Percentiles rank a stretch among this genome's conserved stretches.
phyloP scores from a whole-genome alignment of 1,140 invertebrate species.

The Scaptomyza montana region DNA sequence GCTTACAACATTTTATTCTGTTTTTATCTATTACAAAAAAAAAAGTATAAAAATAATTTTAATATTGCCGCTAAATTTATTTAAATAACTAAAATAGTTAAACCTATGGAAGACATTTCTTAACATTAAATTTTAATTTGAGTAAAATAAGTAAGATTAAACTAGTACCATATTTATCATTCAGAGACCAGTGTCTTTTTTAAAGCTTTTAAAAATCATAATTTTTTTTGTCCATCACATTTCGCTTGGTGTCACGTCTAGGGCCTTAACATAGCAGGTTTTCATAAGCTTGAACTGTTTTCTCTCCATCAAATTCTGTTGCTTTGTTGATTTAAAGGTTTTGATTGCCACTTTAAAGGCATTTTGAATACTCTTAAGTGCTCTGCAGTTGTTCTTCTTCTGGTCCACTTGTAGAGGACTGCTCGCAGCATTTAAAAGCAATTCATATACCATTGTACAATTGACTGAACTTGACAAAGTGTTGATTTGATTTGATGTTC shows the following conservation, averaged over 20 bases:
- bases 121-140: constrained; percentile 4
- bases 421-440: constrained; percentile 35
- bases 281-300: constrained; percentile 1
- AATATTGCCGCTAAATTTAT: not conserved
- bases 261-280: constrained; percentile 24
- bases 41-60: not conserved
- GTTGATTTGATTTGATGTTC: constrained; percentile 49
- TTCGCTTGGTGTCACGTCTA: not conserved
- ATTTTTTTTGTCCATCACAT: constrained; percentile 33
- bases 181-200: constrained; percentile 47
- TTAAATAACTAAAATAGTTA: constrained; percentile 28
- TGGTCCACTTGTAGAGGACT: not conserved
- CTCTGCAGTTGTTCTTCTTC: constrained; percentile 41
- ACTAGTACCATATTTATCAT: constrained; percentile 28
- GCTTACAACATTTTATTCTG: not conserved
- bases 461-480: constrained; percentile 37
- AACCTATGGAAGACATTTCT: constrained; percentile 54
- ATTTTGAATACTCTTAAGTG: constrained; percentile 45
- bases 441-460: constrained; percentile 54
- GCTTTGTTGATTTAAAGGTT: constrained; percentile 17
- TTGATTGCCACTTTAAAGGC: constrained; percentile 50
- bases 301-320: not conserved
- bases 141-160: constrained; percentile 26
- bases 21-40: not conserved
- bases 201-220: constrained; percentile 6